These are phyloP conservation scores for Halcyon smyrnensis DNA, from an alignment of 2,797 vertebrate genomes.

Conservation along the genomic window DNA sequence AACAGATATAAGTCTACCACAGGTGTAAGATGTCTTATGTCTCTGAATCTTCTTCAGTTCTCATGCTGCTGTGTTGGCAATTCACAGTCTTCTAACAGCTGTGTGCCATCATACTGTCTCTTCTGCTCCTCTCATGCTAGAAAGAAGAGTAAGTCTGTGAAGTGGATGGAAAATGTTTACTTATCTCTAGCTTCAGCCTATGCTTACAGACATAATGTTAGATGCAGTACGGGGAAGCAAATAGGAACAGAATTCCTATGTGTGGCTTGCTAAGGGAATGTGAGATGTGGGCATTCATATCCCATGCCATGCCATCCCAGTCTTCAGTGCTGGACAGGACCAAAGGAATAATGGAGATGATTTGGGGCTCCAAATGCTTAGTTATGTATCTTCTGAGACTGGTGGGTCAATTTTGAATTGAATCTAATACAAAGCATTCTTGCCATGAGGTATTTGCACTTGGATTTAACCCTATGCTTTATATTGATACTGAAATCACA, in stretches of 20 bases:
- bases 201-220: not conserved
- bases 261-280: not conserved
- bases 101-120: not conserved
- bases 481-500: not conserved
- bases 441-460: not conserved
- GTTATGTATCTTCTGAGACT: not conserved
- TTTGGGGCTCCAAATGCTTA: not conserved
- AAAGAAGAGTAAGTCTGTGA: not conserved
- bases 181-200: not conserved
- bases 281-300: not conserved
- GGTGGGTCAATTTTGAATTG: not conserved
- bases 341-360: not conserved
- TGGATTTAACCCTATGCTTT: not conserved
- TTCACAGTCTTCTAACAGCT: not conserved
- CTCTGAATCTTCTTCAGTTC: not conserved
- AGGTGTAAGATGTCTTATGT: not conserved
- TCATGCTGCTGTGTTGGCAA: not conserved
- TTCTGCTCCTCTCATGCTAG: not conserved
- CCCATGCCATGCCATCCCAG: not conserved
- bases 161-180: not conserved
- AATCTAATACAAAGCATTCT: not conserved
- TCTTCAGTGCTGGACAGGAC: not conserved
- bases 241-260: not conserved
- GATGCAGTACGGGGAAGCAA: not conserved
- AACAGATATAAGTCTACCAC: not conserved